phyloP scores from a whole-genome alignment of 35 echinoderm and acorn worm species.

The Hemicentrotus pulcherrimus region DNA sequence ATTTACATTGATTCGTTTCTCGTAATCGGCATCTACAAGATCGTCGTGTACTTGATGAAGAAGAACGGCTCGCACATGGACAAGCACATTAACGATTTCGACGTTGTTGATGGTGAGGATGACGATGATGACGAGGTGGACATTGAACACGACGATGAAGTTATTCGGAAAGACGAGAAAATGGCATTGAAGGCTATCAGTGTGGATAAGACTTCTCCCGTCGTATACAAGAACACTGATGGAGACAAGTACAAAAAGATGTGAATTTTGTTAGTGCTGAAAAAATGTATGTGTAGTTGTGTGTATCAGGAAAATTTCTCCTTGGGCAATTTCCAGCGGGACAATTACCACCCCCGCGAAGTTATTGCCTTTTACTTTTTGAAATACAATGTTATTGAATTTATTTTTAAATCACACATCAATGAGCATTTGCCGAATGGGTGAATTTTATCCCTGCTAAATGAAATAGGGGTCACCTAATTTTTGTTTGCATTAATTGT shows the following conservation, averaged over 20 bases:
- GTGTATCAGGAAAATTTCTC: too few relatives aligned
- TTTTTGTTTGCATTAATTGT: too few relatives aligned
- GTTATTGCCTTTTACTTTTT: too few relatives aligned
- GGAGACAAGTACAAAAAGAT: not conserved
- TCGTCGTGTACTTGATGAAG: not conserved
- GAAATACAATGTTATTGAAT: too few relatives aligned
- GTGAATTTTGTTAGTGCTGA: not conserved
- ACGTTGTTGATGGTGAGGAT: not conserved
- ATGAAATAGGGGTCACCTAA: too few relatives aligned
- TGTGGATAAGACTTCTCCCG: not conserved
- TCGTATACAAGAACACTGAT: not conserved
- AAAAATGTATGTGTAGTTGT: too few relatives aligned
- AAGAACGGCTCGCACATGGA: not conserved
- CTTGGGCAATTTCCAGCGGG: too few relatives aligned
- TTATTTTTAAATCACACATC: too few relatives aligned
- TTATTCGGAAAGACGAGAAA: not conserved
- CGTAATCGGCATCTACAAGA: conserved; percentile 40
- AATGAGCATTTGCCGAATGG: too few relatives aligned
- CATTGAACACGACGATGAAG: not conserved
- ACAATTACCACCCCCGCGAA: too few relatives aligned
- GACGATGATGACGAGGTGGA: not conserved
- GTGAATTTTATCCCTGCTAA: too few relatives aligned
- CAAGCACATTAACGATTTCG: not conserved
- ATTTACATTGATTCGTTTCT: conserved; percentile 54
- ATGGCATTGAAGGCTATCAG: not conserved